Evolutionary conservation across 2,113 vertebrate genomes (phyloP).

Genomic region (Atrichornis clamosus): DNA sequence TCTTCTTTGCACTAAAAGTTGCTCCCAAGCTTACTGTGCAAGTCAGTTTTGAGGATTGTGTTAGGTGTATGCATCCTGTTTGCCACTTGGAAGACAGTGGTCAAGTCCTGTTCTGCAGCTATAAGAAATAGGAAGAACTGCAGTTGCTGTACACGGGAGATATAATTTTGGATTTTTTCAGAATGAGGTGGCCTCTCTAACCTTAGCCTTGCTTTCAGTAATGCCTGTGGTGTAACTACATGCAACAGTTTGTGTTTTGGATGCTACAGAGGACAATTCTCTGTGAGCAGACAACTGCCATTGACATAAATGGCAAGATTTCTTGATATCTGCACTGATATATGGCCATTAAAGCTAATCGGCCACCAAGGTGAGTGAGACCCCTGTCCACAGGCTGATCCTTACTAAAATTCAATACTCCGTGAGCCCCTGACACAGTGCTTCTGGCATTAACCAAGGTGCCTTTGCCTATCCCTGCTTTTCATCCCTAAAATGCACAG

Average conservation of each 20-base stretch:
- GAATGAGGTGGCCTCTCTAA: neutral
- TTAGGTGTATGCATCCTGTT: neutral
- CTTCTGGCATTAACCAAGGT: neutral
- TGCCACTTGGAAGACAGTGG: neutral
- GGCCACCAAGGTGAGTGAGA: neutral
- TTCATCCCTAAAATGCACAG: neutral
- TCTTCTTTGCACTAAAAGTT: neutral
- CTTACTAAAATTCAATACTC: neutral
- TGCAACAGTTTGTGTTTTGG: neutral
- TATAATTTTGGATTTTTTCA: slow-evolving; percentile 1
- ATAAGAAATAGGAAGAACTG: neutral
- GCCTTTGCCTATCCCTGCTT: neutral
- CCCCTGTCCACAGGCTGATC: neutral
- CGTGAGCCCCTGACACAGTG: neutral
- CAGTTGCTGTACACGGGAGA: neutral
- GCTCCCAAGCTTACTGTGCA: neutral
- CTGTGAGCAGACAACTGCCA: neutral
- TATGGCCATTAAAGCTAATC: neutral
- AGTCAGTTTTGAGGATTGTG: fast-evolving
- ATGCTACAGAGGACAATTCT: neutral
- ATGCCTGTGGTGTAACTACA: neutral
- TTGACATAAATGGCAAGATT: neutral
- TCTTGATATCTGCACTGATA: neutral
- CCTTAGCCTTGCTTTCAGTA: neutral
- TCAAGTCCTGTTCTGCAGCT: neutral